Percentiles rank a stretch among this genome's conserved stretches.
phyloP scores from a whole-genome alignment of 1,140 invertebrate species.

The Aporrectodea caliginosa region DNA sequence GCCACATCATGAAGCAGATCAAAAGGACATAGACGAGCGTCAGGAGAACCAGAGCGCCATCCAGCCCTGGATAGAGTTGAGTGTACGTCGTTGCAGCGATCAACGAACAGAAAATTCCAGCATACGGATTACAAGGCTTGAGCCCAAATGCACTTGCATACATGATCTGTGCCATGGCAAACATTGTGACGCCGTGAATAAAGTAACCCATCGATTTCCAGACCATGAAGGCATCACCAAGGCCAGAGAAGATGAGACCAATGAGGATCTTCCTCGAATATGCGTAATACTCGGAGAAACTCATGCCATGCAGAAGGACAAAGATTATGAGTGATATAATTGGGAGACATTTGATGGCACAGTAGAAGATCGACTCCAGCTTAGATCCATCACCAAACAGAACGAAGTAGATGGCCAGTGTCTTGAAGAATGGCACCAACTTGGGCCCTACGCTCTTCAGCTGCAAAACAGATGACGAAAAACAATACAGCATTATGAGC shows the following conservation, averaged over 20 bases:
- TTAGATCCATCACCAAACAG: conserved; percentile 59
- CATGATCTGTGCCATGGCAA: conserved; percentile 71
- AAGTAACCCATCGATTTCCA: conserved; percentile 65
- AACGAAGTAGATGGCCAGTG: conserved; percentile 79
- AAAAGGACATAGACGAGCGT: conserved; percentile 70
- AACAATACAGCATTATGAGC: neutral
- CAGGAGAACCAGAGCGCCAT: conserved; percentile 39
- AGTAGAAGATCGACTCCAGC: conserved; percentile 61
- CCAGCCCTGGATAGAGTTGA: conserved; percentile 41
- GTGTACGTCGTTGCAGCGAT: conserved; percentile 41
- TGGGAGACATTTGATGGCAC: conserved; percentile 79
- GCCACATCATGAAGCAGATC: conserved; percentile 76
- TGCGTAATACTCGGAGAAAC: conserved; percentile 69
- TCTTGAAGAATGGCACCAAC: conserved; percentile 81
- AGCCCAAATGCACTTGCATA: conserved; percentile 81
- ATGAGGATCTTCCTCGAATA: conserved; percentile 69
- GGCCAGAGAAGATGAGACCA: conserved; percentile 74
- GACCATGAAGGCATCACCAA: conserved; percentile 78
- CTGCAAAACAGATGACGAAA: conserved; percentile 59
- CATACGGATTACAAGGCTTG: conserved; percentile 64
- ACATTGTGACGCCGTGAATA: conserved; percentile 73
- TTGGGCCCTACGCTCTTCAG: conserved; percentile 70
- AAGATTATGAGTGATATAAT: conserved; percentile 78
- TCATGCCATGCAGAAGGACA: conserved; percentile 74
- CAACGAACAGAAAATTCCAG: conserved; percentile 55